A percentile compares a stretch with the other conserved stretches of the same genome.
These are phyloP conservation scores for Halictus quadricinctus DNA, from an alignment of 2,888 invertebrate genomes.

Conservation along the genomic window DNA sequence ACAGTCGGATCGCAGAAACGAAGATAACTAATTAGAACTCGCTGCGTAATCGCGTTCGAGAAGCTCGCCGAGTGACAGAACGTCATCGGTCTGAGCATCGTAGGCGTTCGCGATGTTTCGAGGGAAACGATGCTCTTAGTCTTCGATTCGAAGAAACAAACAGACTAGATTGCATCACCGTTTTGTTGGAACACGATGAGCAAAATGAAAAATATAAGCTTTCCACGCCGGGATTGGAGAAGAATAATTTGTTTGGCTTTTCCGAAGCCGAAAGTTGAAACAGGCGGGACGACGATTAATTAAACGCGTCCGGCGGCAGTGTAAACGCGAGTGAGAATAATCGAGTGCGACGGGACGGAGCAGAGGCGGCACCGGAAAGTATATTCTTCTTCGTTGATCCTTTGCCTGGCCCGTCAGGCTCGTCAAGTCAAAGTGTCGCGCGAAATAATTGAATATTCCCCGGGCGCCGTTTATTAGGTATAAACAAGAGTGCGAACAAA, in stretches of 20 bases:
- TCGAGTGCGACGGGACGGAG: background rate
- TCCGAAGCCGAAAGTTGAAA: background rate
- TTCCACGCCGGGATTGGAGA: background rate
- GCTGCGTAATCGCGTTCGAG: background rate
- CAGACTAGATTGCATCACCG: too few relatives aligned
- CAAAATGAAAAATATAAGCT: background rate
- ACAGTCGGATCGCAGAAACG: background rate
- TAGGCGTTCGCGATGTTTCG: background rate
- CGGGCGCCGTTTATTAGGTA: constrained; percentile 10
- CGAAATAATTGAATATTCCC: constrained; percentile 25
- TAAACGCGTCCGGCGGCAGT: constrained; percentile 21
- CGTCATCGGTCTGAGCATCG: background rate
- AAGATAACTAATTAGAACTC: constrained; percentile 19
- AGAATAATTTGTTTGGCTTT: background rate
- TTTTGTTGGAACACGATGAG: background rate
- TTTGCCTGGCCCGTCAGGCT: background rate
- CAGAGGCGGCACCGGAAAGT: background rate
- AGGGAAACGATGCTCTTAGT: background rate
- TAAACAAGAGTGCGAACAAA: constrained; percentile 11
- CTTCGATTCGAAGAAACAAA: background rate
- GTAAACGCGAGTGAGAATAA: background rate
- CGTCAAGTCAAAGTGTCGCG: constrained; percentile 10
- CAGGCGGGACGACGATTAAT: constrained; percentile 13
- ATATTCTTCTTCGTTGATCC: background rate
- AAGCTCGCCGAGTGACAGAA: background rate